Percentiles rank a stretch among this genome's conserved stretches.
phyloP scores from a whole-genome alignment of 92 coral and sea anemone species.

The Epizoanthus ramosus region DNA sequence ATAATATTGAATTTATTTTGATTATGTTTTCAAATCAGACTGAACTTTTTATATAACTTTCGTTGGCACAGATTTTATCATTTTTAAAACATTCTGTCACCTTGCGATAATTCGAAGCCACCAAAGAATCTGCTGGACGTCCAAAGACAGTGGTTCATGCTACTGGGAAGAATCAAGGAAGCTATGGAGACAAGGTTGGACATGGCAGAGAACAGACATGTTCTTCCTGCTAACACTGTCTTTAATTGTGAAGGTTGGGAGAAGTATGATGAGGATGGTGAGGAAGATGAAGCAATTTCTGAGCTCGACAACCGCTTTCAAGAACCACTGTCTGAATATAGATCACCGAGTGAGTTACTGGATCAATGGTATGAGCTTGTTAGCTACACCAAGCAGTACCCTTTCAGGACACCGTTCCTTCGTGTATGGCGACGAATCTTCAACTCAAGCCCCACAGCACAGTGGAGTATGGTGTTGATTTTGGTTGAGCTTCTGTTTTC shows the following conservation, averaged over 20 bases:
- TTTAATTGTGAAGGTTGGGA: constrained; percentile 79
- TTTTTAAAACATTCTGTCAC: no score
- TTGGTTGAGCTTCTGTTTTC: constrained; percentile 71
- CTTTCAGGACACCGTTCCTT: constrained; percentile 67
- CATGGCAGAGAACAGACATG: constrained; percentile 54
- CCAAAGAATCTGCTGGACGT: constrained; percentile 42
- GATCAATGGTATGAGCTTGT: constrained; percentile 74
- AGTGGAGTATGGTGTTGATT: constrained; percentile 68
- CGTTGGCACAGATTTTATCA: no score
- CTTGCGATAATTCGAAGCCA: constrained; percentile 50
- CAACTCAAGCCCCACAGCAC: constrained; percentile 51
- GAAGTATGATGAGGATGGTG: constrained; percentile 49
- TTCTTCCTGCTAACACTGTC: constrained; percentile 27
- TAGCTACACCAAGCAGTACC: constrained; percentile 64
- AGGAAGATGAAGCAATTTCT: constrained; percentile 51
- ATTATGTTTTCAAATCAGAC: no score
- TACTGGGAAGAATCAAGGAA: constrained; percentile 53
- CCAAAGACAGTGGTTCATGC: constrained; percentile 48
- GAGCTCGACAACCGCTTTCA: constrained; percentile 61
- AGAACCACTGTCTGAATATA: constrained; percentile 60
- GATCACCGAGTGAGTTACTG: constrained; percentile 40
- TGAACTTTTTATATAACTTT: no score
- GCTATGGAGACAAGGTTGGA: constrained; percentile 73
- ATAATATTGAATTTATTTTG: no score
- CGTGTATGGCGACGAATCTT: constrained; percentile 76